Conservation (phyloP, 2,797 vertebrate genomes). For the Sebastes aleutianus region DNA sequence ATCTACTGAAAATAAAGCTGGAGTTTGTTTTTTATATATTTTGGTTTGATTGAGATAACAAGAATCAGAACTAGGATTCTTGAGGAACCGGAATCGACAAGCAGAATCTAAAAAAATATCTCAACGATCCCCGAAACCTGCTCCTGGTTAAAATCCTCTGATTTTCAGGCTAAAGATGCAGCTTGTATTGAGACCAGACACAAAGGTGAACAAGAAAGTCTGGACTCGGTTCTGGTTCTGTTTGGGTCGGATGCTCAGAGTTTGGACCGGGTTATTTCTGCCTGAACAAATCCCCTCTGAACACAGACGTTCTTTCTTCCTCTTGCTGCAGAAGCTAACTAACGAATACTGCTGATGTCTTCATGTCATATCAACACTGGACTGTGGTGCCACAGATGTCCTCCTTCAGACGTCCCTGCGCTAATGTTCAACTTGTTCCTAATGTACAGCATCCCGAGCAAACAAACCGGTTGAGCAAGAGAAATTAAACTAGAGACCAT, state of each 20-base stretch:
- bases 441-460: background rate
- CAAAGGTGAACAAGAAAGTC: background rate
- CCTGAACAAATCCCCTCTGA: background rate
- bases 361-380: background rate
- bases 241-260: background rate
- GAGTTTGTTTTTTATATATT: background rate
- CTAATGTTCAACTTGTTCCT: background rate
- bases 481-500: background rate
- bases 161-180: background rate
- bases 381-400: background rate
- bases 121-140: background rate
- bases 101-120: background rate
- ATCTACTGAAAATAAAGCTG: background rate
- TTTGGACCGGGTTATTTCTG: background rate
- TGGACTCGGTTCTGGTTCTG: background rate
- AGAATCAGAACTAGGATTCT: background rate
- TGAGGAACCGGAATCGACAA: background rate
- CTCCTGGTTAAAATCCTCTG: background rate
- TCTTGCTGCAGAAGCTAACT: slow-evolving; percentile 16
- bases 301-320: background rate
- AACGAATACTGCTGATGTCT: slow-evolving; percentile 9
- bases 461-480: background rate
- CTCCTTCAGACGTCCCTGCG: background rate
- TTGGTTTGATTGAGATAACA: background rate
- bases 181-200: background rate